Base-by-base conservation (phyloP, 1,140 invertebrate species). In the Aricia agestis region DNA sequence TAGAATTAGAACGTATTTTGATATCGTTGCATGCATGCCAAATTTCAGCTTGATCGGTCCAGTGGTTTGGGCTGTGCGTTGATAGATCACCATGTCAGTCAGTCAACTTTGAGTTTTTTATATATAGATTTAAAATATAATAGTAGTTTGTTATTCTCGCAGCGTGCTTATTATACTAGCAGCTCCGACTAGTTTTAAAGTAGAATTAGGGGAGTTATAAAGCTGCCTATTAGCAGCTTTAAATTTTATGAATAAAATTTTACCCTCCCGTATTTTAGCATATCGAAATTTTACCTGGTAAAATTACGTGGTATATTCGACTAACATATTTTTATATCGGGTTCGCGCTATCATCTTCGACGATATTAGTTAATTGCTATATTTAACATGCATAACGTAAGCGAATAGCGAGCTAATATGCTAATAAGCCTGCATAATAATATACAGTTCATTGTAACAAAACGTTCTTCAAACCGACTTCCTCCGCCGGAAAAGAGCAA, bases 221-320 rank as follows among this genome's bases (percentile, higher is more conserved):
- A 52, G 72, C 75, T 52, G 45, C 11, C 10, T 52, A 52, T 52
- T 52, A 13, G 13, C 45, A 52, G 45, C 13, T 52, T 52, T 52
- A 13, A 45, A 45, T 6, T 45, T 45, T 45, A 75, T 86, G 84
- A 85, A 83, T 85, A 84, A 84, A 82, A 88, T 82, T 81, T 78
- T 76, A 79, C 75, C 72, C 74, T 76, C 72, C 13, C 13, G 10
- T 77, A 79, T 81, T 76, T 74, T 75, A 76, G 76, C 76, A 75
- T 83, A 80, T 78, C 75, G 74, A 52, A 52, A 52, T 52, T 52
- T 52, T 52, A 52, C 45, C 45, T 52, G 45, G 1, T 11, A 52
- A 52, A 52, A 52, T 52, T 52, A 52, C 13, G 45, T 15, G 10
- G 13, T 52, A 52, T 17, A 67, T n/a, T 42, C 36, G 36, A 15